Evolutionary conservation across 2,797 vertebrate species (phyloP).

Genomic region (Myiotriccus ornatus): DNA sequence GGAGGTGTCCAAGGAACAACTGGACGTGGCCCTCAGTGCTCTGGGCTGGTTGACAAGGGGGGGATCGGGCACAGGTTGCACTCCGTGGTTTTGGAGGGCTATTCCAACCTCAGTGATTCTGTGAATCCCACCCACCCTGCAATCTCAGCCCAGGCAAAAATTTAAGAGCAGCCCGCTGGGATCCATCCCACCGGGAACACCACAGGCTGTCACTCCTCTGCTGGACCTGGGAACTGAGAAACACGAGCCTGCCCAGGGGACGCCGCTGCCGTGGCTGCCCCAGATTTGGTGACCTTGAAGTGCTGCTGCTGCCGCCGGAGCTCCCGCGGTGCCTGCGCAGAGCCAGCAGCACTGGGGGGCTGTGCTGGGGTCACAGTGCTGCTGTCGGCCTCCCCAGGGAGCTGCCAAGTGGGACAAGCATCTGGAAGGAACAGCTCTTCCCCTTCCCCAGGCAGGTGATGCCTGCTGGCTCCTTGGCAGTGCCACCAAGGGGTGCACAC

Average conservation of each 20-base stretch:
- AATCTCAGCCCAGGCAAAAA: neutral
- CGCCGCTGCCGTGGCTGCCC: neutral
- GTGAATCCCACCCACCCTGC: neutral
- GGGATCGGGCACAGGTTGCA: fast-evolving
- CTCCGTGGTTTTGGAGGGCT: neutral
- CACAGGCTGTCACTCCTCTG: neutral
- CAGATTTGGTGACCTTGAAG: constrained; percentile 70
- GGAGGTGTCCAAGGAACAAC: neutral
- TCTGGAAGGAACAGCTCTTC: neutral
- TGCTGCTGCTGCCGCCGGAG: constrained; percentile 14
- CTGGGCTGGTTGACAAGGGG: neutral
- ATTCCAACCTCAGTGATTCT: neutral
- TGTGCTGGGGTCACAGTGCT: neutral
- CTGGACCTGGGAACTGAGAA: neutral
- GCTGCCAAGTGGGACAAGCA: neutral
- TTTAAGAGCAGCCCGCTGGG: neutral
- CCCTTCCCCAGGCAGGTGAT: neutral
- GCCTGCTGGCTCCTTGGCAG: too few species aligned
- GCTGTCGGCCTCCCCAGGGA: neutral
- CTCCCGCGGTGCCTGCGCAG: neutral
- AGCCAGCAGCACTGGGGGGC: neutral
- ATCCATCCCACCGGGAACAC: neutral
- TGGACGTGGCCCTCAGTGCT: fast-evolving
- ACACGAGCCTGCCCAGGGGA: neutral
- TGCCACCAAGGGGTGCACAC: neutral